A percentile compares a stretch with the other conserved stretches of the same genome.
Evolutionary conservation across 2,888 invertebrate genomes (phyloP).

Genomic region (Polyommatus icarus): DNA sequence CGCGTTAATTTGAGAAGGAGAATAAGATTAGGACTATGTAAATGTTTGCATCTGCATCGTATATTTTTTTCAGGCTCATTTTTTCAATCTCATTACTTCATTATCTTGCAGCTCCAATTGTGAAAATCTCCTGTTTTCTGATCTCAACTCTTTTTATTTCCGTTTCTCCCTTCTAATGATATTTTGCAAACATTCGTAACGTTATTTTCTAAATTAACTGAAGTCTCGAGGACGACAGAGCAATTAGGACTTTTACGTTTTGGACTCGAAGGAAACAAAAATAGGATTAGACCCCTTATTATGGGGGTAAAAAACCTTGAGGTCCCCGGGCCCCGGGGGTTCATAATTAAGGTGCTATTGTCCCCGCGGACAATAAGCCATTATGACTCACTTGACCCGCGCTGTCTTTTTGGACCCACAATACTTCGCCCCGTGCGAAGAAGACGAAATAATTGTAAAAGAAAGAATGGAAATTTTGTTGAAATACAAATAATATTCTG

Average conservation of each 20-base stretch:
- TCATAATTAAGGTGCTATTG: conserved; percentile 63
- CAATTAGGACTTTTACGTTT: conserved; percentile 23
- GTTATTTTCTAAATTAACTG: conserved; percentile 19
- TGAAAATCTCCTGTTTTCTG: background rate
- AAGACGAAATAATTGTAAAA: background rate
- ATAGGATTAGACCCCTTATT: conserved; percentile 12
- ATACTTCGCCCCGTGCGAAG: background rate
- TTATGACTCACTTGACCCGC: conserved; percentile 45
- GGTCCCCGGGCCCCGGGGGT: conserved; percentile 41
- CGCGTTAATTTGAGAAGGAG: no score
- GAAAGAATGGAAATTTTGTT: background rate
- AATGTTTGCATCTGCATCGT: background rate
- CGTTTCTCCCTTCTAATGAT: background rate
- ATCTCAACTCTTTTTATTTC: conserved; percentile 4
- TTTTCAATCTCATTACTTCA: background rate
- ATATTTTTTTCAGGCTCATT: background rate
- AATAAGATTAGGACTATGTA: no score
- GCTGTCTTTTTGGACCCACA: conserved; percentile 43
- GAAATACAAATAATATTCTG: conserved; percentile 17
- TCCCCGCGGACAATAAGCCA: conserved; percentile 49
- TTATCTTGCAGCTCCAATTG: background rate
- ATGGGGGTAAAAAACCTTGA: conserved; percentile 41
- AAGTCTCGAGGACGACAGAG: conserved; percentile 15
- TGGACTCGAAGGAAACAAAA: conserved; percentile 4
- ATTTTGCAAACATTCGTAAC: conserved; percentile 14